Evolutionary conservation across 2,797 vertebrate species (phyloP).

Genomic region (Tiaroga cobitis): DNA sequence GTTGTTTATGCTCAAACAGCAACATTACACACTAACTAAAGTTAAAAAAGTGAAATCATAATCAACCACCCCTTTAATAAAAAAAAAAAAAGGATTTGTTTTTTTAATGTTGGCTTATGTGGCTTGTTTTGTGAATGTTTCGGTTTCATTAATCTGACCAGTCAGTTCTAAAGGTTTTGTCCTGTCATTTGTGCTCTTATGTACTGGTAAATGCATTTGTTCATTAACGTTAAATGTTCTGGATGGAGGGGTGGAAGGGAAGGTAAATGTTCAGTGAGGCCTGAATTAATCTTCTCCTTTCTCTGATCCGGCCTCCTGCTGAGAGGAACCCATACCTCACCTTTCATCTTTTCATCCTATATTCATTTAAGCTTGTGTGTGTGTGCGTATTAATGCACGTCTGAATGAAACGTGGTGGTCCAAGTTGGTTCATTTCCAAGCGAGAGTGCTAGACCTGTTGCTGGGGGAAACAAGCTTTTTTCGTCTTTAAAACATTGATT

Average conservation of each 20-base stretch:
- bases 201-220: background rate
- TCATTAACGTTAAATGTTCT: slow-evolving; percentile 26
- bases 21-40: no score
- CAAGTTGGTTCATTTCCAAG: background rate
- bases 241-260: slow-evolving; percentile 50
- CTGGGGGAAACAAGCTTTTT: slow-evolving; percentile 25
- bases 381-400: slow-evolving; percentile 18
- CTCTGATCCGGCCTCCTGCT: slow-evolving; percentile 31
- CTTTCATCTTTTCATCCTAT: slow-evolving; percentile 35
- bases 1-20: no score
- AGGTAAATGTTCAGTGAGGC: slow-evolving; percentile 38
- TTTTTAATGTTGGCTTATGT: background rate
- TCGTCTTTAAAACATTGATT: slow-evolving; percentile 26
- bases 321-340: background rate
- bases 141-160: background rate
- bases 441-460: background rate
- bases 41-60: no score
- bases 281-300: slow-evolving; percentile 38
- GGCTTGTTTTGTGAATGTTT: background rate
- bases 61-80: no score
- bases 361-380: slow-evolving; percentile 55
- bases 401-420: slow-evolving; percentile 14
- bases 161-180: background rate
- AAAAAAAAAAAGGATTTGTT: no score
- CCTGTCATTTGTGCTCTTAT: background rate